Evolutionary conservation across 2,113 vertebrate species (phyloP), one percentile per base, ranked within the genome.

Genomic region (Taurulus bubalis): DNA sequence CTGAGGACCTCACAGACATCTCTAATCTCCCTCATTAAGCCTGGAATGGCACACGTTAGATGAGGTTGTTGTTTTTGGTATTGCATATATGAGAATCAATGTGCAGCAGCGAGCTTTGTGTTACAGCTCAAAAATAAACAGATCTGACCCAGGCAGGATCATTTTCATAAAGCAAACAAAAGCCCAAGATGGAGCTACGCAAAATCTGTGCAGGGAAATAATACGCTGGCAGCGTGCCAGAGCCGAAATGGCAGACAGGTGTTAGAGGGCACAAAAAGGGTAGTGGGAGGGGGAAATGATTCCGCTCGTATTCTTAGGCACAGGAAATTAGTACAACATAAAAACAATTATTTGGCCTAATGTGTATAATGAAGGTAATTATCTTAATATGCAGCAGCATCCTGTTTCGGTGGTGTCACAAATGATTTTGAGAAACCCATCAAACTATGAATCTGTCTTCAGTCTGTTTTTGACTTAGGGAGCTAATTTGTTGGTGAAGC

Each of bases 341-440:
- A 87, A 87, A 89, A 88, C 90, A 85, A 94, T 93, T 93, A 94
- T 87, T 91, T 60, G 67, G 60, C 86, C 83, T 91, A 85, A 92
- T 93, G 90, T 85, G 87, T 75, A 79, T 89, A 90, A 92, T 91
- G 79, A 82, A 79, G 74, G 81, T 90, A 92, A 93, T 93, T 75
- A 91, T 90, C 69, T 72, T 85, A 68, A 91, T 89, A 86, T 88
- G 86, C 80, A 63, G 58, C 85, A 79, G 82, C 79, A 75, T 74
- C 64, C 73, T 42, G 12, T 88, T 94, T 91, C 74, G 40, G 62
- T 68, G 51, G 69, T 69, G 86, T 90, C 69, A 75, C 49, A 90
- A 79, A 79, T 86, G 84, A 91, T 89, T 62, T 28, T 72, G 86
- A 51, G 45, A 85, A 84, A n/a, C 71, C 55, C 73, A 83, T 86